Conservation (phyloP, 2,797 vertebrate genomes). For the Bucorvus abyssinicus region DNA sequence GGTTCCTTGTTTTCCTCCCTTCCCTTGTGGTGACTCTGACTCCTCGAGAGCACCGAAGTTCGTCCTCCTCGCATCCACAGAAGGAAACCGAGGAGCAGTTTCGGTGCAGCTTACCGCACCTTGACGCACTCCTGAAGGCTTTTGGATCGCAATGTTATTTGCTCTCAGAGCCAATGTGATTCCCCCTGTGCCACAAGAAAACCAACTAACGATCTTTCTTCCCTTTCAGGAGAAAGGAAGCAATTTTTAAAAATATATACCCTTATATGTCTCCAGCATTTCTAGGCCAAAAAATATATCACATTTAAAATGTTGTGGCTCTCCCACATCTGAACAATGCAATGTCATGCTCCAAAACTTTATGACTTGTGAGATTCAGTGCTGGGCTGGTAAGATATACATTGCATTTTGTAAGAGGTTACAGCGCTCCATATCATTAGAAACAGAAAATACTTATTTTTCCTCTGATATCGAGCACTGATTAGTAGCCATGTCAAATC, state of each 20-base stretch:
- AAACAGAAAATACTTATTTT: neutral
- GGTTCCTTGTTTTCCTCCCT: neutral
- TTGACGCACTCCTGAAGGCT: neutral
- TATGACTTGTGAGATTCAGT: neutral
- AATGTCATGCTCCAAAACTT: neutral
- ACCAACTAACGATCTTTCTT: constrained; percentile 30
- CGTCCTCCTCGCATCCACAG: rapidly evolving
- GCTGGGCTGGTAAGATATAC: neutral
- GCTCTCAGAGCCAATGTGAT: neutral
- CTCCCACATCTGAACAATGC: neutral
- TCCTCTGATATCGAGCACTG: neutral
- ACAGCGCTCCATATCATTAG: neutral
- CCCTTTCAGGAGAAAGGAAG: constrained; percentile 26
- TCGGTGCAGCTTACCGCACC: neutral
- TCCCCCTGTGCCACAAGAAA: constrained; percentile 26
- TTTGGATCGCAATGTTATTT: constrained; percentile 23
- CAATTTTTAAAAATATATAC: neutral
- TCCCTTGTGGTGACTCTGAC: neutral
- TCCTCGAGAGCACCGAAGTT: neutral
- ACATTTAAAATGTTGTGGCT: neutral
- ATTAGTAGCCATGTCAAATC: neutral
- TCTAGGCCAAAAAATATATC: neutral
- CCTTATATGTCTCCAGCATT: neutral
- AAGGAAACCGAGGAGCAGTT: neutral
- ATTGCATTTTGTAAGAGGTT: neutral